A percentile compares a stretch with the other conserved stretches of the same genome.
Evolutionary conservation across 1,140 invertebrate species (phyloP).

Genomic region (Habropoda laboriosa): DNA sequence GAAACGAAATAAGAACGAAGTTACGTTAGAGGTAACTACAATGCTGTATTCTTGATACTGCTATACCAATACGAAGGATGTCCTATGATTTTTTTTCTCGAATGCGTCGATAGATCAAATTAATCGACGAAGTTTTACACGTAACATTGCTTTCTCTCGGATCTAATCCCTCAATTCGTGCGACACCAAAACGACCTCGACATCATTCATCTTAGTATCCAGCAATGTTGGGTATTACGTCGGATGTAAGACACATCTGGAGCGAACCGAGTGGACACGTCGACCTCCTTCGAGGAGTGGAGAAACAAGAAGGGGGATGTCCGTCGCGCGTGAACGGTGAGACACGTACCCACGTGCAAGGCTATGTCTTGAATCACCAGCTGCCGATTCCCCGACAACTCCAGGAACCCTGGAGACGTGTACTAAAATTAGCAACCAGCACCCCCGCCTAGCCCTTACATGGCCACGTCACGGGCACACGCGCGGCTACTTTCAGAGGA

Average conservation of each 20-base stretch:
- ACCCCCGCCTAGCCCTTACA: slow-evolving; percentile 69
- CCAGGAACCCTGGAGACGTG: slow-evolving; percentile 66
- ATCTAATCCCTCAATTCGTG: neutral
- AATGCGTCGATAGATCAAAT: neutral
- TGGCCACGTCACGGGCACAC: slow-evolving; percentile 60
- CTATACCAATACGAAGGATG: too few relatives aligned
- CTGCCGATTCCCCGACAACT: slow-evolving; percentile 72
- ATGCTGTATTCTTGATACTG: too few relatives aligned
- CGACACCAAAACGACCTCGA: neutral
- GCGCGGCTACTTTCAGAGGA: slow-evolving; percentile 54
- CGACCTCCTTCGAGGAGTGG: slow-evolving; percentile 49
- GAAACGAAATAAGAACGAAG: too few relatives aligned
- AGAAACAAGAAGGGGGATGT: slow-evolving; percentile 66
- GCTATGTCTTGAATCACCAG: slow-evolving; percentile 72
- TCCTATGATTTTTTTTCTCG: neutral
- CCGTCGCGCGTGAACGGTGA: slow-evolving; percentile 63
- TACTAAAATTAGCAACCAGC: slow-evolving; percentile 76
- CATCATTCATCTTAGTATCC: neutral
- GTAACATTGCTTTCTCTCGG: neutral
- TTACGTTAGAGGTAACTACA: too few relatives aligned
- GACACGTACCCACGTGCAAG: slow-evolving; percentile 72
- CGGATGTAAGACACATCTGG: slow-evolving; percentile 45
- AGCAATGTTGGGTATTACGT: slow-evolving; percentile 7
- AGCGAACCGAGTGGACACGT: slow-evolving; percentile 47
- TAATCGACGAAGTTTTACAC: neutral